Conservation (phyloP, 35 echinoderm and acorn worm species). For the Holothuria glaberrima region DNA sequence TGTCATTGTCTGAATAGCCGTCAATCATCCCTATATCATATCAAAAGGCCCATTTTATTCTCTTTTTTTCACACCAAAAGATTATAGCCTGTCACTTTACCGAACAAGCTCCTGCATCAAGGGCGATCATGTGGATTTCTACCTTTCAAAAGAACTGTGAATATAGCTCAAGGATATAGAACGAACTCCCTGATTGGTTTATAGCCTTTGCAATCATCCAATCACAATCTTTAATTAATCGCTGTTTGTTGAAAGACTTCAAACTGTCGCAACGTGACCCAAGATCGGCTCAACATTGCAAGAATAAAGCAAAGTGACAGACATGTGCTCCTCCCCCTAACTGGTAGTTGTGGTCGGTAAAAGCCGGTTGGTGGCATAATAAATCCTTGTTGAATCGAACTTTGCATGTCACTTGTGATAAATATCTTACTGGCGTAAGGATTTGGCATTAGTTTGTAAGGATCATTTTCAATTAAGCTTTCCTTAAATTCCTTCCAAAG, state of each 20-base stretch:
- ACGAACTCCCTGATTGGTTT: slow-evolving; percentile 21
- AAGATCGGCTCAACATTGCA: neutral
- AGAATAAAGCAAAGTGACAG: slow-evolving; percentile 20
- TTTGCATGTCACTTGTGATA: slow-evolving; percentile 11
- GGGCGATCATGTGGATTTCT: slow-evolving; percentile 4
- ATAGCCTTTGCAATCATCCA: slow-evolving; percentile 6
- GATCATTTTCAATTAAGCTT: too few relatives aligned
- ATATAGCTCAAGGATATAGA: neutral
- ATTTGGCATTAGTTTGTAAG: too few relatives aligned
- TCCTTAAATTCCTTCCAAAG: too few relatives aligned
- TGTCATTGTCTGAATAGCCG: slow-evolving; percentile 18
- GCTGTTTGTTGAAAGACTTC: slow-evolving; percentile 17
- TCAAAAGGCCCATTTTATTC: slow-evolving; percentile 16
- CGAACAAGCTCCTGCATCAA: slow-evolving; percentile 10
- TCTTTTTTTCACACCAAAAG: neutral
- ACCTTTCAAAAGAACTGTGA: slow-evolving; percentile 1
- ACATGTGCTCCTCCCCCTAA: slow-evolving; percentile 2
- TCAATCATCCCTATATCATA: slow-evolving; percentile 42
- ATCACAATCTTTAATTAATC: slow-evolving; percentile 15
- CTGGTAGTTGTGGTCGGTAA: slow-evolving; percentile 19
- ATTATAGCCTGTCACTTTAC: slow-evolving; percentile 45
- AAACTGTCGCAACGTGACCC: slow-evolving; percentile 3
- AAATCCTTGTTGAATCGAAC: slow-evolving; percentile 22
- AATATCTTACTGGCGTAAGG: slow-evolving; percentile 9
- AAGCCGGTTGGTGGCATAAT: slow-evolving; percentile 17